Percentiles rank a stretch among this genome's conserved stretches.
Conservation (phyloP, 92 coral and sea anemone genomes). For the Siderastrea radians region DNA sequence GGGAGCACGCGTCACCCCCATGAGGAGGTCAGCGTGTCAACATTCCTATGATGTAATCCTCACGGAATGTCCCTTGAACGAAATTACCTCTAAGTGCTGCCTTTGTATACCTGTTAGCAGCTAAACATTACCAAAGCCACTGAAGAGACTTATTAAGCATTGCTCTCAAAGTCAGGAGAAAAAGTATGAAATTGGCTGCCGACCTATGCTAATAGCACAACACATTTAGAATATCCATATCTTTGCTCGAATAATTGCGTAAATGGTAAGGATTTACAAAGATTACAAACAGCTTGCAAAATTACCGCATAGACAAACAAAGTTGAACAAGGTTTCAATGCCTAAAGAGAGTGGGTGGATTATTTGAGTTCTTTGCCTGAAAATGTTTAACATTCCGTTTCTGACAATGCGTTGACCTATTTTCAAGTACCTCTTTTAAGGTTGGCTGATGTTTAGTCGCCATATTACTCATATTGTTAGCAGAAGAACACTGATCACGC, state of each 20-base stretch:
- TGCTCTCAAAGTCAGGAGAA: neutral
- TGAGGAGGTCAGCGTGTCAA: neutral
- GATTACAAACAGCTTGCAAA: slow-evolving; percentile 18
- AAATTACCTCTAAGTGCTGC: too few relatives aligned
- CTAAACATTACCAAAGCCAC: neutral
- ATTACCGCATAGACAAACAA: slow-evolving; percentile 41
- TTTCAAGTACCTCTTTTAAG: slow-evolving; percentile 18
- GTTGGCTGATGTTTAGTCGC: neutral
- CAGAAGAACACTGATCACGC: slow-evolving; percentile 26
- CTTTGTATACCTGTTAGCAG: neutral
- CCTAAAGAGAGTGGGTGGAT: neutral
- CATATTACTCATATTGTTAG: neutral
- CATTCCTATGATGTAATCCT: slow-evolving; percentile 2
- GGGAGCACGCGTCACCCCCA: neutral
- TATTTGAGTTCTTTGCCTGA: neutral
- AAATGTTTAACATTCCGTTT: slow-evolving; percentile 37
- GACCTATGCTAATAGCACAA: neutral
- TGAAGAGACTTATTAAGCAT: neutral
- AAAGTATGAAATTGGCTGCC: neutral
- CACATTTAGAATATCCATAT: neutral
- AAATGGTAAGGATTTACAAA: slow-evolving; percentile 20
- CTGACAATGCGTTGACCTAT: slow-evolving; percentile 8
- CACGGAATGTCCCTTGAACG: neutral
- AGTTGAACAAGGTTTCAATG: slow-evolving; percentile 18
- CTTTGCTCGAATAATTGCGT: neutral